Base-by-base conservation (phyloP, 2,113 vertebrate species). In the Anthoscopus minutus region DNA sequence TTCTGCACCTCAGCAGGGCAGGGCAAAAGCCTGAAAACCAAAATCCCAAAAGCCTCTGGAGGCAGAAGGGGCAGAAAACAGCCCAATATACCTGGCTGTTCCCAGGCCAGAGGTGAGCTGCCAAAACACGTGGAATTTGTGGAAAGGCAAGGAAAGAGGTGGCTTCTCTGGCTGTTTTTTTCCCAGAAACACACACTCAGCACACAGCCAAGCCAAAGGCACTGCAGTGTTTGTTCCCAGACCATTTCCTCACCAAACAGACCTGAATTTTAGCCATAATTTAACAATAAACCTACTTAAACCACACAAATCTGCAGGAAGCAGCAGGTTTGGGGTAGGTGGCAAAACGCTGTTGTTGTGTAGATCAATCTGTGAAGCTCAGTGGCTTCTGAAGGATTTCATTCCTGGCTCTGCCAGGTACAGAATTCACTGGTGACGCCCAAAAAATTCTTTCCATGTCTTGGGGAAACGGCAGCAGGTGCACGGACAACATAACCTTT, bases 51-150 rank as follows among this genome's bases (percentile, higher is more conserved):
- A 74, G 44, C 31, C 9, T 72, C 67, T 47, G 51, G 56, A 86
- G 40, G 67, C 33, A 86, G 67, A 69, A 12, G 28, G 76, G 44
- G 69, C 61, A 86, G 51, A 90, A 73, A 94, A 13, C 35, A 86
- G 56, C 35, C 35, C 38, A 21, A 0, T 35, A 0, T 4, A 11
- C 72, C 35, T 89, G 81, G 60, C 64, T 89, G 47, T 5, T 89
- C n/a, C 51, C 51, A 78, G 79, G 74, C 56, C 20, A 47, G 88
- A 80, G 85, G 67, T 97, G 82, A 94, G 60, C 90, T 95, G 92
- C 94, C 88, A 94, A 40, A 33, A 66, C 60, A 31, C 12, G 76
- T 80, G 92, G 92, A 93, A 93, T 95, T 93, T 50, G 2, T 95
- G 69, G 94, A 94, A 90, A 86, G 24, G 71, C 1, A 5, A 80